These are phyloP conservation scores for Polyploca ridens DNA, from an alignment of 2,888 invertebrate genomes.

Conservation along the genomic window DNA sequence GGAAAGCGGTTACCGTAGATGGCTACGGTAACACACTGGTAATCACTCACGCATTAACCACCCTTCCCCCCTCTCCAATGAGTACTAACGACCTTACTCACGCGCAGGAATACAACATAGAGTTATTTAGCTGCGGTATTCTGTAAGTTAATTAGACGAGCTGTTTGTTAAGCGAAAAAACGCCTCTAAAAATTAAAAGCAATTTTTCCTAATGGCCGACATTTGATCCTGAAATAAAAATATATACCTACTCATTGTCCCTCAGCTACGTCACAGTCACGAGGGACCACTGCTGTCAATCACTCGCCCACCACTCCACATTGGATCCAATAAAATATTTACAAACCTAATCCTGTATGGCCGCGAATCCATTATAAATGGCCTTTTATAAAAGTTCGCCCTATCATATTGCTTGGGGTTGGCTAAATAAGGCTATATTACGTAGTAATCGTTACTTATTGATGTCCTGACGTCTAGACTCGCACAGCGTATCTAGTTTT, in stretches of 20 bases:
- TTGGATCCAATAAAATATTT: slow-evolving; percentile 79
- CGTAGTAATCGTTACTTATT: slow-evolving; percentile 72
- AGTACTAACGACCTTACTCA: no score
- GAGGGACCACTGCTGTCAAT: slow-evolving; percentile 72
- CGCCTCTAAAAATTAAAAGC: not conserved
- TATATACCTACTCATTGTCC: slow-evolving; percentile 37
- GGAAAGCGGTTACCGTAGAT: no score
- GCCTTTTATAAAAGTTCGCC: slow-evolving; percentile 64
- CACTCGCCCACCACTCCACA: slow-evolving; percentile 65
- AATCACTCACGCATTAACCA: no score
- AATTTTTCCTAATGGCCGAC: slow-evolving; percentile 23
- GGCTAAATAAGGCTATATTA: slow-evolving; percentile 62
- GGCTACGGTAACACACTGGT: no score
- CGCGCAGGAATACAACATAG: no score
- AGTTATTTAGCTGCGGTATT: no score
- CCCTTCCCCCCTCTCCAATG: no score
- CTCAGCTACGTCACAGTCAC: slow-evolving; percentile 44
- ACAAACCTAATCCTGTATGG: slow-evolving; percentile 76
- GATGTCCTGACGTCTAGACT: slow-evolving; percentile 71
- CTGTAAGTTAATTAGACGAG: no score
- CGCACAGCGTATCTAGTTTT: slow-evolving; percentile 53
- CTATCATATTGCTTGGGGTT: slow-evolving; percentile 62
- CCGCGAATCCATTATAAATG: slow-evolving; percentile 75
- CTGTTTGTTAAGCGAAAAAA: no score
- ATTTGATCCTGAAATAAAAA: slow-evolving; percentile 34